These are phyloP conservation scores for Meleagris gallopavo DNA, from an alignment of 2,113 vertebrate species.

Conservation along the genomic window DNA sequence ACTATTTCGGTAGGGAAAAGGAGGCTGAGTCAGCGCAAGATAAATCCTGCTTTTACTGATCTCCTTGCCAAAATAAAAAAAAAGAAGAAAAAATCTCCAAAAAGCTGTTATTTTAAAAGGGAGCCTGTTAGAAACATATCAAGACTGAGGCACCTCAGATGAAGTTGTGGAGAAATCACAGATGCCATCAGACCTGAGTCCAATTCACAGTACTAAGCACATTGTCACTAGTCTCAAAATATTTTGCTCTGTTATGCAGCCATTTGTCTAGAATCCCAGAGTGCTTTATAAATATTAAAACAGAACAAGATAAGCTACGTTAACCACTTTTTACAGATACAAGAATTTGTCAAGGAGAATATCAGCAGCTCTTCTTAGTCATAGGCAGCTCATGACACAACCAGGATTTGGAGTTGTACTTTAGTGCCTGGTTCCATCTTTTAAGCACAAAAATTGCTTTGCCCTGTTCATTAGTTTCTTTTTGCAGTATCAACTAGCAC, in stretches of 20 bases:
- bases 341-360: constrained; percentile 21
- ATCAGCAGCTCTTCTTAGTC: background rate
- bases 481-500: background rate
- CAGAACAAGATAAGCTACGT: background rate
- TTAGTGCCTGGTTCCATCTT: background rate
- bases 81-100: background rate
- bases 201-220: background rate
- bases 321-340: background rate
- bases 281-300: background rate
- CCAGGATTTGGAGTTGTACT: background rate
- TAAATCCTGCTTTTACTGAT: background rate
- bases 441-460: background rate
- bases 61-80: background rate
- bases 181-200: background rate
- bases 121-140: background rate
- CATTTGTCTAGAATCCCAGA: background rate
- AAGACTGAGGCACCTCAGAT: background rate
- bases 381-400: background rate
- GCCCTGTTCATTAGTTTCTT: background rate
- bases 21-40: background rate
- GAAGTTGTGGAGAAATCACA: background rate
- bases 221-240: background rate
- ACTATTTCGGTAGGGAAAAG: background rate
- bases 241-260: background rate
- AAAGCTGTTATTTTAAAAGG: background rate